Percentiles rank a stretch among this genome's conserved stretches.
phyloP scores from a whole-genome alignment of 1,140 invertebrate species.

The Cataglyphis hispanica region DNA sequence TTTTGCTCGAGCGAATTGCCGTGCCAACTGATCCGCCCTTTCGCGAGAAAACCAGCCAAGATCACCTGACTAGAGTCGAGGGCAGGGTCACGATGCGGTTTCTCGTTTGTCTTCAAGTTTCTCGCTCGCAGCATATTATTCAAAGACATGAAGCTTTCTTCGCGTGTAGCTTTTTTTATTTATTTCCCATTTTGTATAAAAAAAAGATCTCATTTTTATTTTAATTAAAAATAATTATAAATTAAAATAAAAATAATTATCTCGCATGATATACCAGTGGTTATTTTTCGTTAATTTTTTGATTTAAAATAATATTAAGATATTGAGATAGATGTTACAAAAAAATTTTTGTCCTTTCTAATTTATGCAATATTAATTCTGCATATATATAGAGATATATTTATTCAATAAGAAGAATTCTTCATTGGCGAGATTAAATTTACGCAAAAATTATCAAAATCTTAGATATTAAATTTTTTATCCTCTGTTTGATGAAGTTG shows the following conservation, averaged over 20 bases:
- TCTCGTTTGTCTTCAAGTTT: conserved; percentile 5
- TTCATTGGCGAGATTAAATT: no score
- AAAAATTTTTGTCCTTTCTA: no score
- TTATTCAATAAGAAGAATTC: no score
- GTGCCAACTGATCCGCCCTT: conserved; percentile 46
- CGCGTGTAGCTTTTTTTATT: background rate
- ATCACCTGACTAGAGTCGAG: conserved; percentile 34
- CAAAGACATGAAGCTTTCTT: background rate
- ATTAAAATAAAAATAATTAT: background rate
- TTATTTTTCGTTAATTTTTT: background rate
- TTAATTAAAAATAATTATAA: no score
- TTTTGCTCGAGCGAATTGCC: conserved; percentile 24
- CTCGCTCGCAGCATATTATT: background rate
- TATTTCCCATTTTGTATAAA: background rate
- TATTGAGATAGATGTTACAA: no score
- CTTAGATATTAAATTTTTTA: no score
- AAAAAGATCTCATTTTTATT: background rate
- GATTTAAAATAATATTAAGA: background rate
- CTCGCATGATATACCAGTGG: no score
- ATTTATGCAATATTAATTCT: no score
- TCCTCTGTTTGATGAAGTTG: no score
- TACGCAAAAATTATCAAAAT: no score
- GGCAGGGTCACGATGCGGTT: conserved; percentile 28
- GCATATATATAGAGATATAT: no score
- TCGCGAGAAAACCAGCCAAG: conserved; percentile 22